These are phyloP conservation scores for Laterallus jamaicensis DNA, from an alignment of 2,113 vertebrate genomes.

Conservation along the genomic window DNA sequence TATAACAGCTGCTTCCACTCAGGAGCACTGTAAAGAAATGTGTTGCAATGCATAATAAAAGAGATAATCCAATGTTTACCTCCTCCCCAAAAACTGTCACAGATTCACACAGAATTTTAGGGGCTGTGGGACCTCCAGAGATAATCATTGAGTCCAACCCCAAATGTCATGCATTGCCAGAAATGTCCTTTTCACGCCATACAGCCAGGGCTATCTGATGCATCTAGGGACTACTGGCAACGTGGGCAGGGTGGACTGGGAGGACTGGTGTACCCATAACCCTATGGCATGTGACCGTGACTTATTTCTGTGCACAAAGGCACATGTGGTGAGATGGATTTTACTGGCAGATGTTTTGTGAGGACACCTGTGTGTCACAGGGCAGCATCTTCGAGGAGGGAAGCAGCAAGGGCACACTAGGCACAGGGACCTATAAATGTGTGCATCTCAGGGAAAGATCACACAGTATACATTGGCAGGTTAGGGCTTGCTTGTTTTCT, in stretches of 20 bases:
- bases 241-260: too few species aligned
- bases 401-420: not conserved
- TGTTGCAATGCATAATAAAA: not conserved
- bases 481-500: rapidly evolving
- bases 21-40: not conserved
- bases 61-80: not conserved
- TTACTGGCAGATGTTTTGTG: not conserved
- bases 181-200: not conserved
- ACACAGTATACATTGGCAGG: not conserved
- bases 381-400: not conserved
- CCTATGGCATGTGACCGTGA: not conserved
- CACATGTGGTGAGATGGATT: not conserved
- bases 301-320: not conserved
- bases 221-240: not conserved
- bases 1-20: not conserved
- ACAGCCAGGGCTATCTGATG: not conserved
- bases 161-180: not conserved
- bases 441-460: not conserved
- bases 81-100: not conserved
- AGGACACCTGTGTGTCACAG: not conserved
- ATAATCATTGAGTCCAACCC: too few species aligned
- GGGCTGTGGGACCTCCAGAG: too few species aligned
- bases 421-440: rapidly evolving
- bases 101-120: too few species aligned
- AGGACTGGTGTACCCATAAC: not conserved